Evolutionary conservation across 2,888 invertebrate species (phyloP), one percentile per base, ranked within the genome.

Genomic region (Xylocampa areola): DNA sequence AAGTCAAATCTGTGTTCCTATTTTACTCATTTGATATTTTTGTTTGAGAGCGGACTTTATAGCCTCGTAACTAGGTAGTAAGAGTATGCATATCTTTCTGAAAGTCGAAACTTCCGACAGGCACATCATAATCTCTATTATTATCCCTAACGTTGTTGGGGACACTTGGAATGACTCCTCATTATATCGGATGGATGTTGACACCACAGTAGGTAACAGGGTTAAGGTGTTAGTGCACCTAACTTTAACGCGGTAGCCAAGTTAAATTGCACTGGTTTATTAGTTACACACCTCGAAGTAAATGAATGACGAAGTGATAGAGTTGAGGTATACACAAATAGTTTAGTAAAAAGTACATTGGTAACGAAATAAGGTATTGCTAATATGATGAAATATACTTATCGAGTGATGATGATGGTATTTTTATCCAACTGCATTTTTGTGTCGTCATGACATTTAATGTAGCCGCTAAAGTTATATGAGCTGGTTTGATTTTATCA

Each of bases 71-170:
- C 10, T 30, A 13, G 0, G 13, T n/a, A 1, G 29, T 39, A 33
- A 25, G 25, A 8, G 13, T 27, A 29, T 19, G 29, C 47, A 19
- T 63, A 63, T 30, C 39, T 35, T 44, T 30, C 35, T 21, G 13
- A 21, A 59, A 11, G 27, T 41, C 48, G 29, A 53, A 66, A 40
- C n/a, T n/a, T n/a, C n/a, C n/a, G n/a, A 25, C 29, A 35, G 40
- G 40, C 48, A 45, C 37, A 51, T 68, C 59, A 67, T 73, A 67
- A 73, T 67, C 37, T 52, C 54, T 45, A 69, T 57, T 69, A 67
- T 73, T 64, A 73, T 57, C 63, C 43, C 49, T 73, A 73, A 73
- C 58, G 73, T 58, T 48, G 73, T 73, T 69, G 37, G 49, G 29
- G 45, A 54, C 61, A 64, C 70, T 73, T 64, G 61, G 40, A 73